A percentile compares a stretch with the other conserved stretches of the same genome.
Evolutionary conservation across 2,797 vertebrate genomes (phyloP).

Genomic region (Peromyscus melanophrys): DNA sequence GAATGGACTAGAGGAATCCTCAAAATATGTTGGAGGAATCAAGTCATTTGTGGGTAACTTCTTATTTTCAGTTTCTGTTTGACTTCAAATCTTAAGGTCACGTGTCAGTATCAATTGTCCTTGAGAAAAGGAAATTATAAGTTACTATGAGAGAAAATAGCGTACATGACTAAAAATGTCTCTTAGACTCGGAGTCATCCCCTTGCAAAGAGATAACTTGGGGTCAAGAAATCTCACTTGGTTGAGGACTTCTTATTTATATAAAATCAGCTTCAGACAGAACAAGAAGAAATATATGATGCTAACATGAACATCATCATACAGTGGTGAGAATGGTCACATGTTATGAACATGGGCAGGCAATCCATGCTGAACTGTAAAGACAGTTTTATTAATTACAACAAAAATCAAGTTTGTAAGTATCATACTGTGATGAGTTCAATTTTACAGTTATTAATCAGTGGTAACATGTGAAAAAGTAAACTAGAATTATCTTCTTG

Average conservation of each 20-base stretch:
- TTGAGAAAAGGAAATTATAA: constrained; percentile 30
- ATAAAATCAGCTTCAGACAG: constrained; percentile 63
- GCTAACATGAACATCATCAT: constrained; percentile 32
- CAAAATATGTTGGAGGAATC: background rate
- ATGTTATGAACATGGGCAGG: constrained; percentile 56
- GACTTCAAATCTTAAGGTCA: constrained; percentile 20
- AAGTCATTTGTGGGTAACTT: constrained; percentile 32
- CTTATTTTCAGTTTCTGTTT: background rate
- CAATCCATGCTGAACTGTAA: background rate
- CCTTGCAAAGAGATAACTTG: background rate
- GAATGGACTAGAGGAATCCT: background rate
- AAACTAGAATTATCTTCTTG: constrained; percentile 29
- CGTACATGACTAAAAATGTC: background rate
- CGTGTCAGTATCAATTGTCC: background rate
- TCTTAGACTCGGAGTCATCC: background rate
- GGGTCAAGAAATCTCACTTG: background rate
- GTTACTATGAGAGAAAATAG: background rate
- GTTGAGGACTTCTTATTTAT: constrained; percentile 30
- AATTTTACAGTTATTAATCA: constrained; percentile 56
- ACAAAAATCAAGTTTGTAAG: constrained; percentile 38
- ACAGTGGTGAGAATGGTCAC: constrained; percentile 28
- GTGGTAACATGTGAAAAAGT: constrained; percentile 52
- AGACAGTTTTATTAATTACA: constrained; percentile 65
- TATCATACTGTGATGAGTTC: constrained; percentile 50
- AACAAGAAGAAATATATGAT: constrained; percentile 52